Evolutionary conservation across 2,888 invertebrate species (phyloP).

Genomic region (Habrosyne pyritoides): DNA sequence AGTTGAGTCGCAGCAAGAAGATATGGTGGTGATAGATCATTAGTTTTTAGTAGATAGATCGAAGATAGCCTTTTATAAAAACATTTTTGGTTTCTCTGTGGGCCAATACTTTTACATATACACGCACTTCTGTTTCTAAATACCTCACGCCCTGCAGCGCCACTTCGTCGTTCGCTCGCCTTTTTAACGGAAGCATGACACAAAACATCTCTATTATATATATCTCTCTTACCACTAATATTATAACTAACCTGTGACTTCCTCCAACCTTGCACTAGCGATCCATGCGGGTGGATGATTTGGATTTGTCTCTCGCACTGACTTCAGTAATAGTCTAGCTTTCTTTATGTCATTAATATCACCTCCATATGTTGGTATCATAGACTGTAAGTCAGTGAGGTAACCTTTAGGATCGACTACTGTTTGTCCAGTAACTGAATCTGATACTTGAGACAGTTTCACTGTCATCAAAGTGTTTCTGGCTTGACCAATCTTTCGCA

Average conservation of each 20-base stretch:
- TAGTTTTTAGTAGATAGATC: too few species aligned
- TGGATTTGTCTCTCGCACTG: constrained; percentile 98
- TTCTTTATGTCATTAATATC: constrained; percentile 99
- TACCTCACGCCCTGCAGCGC: too few species aligned
- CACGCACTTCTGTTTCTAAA: too few species aligned
- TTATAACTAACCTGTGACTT: constrained; percentile 94
- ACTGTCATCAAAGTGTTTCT: constrained; percentile 99
- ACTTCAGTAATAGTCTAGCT: constrained; percentile 96
- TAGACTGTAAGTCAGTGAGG: constrained; percentile 99
- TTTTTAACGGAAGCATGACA: too few species aligned
- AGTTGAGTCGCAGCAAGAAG: too few species aligned
- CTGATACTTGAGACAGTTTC: constrained; percentile 97
- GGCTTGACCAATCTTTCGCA: constrained; percentile 99
- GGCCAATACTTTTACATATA: too few species aligned
- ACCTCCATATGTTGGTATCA: constrained; percentile 99
- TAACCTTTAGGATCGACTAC: constrained; percentile 99
- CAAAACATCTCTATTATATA: too few species aligned
- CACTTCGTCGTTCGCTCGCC: too few species aligned
- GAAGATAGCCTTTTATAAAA: too few species aligned
- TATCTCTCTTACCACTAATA: too few species aligned
- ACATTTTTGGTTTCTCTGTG: too few species aligned
- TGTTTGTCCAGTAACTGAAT: constrained; percentile 99
- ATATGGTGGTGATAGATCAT: too few species aligned
- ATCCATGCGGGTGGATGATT: constrained; percentile 99
- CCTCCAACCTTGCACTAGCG: constrained; percentile 98